A percentile compares a stretch with the other conserved stretches of the same genome.
These are phyloP conservation scores for Mellilla xanthometata DNA, from an alignment of 2,888 invertebrate genomes.

Conservation along the genomic window DNA sequence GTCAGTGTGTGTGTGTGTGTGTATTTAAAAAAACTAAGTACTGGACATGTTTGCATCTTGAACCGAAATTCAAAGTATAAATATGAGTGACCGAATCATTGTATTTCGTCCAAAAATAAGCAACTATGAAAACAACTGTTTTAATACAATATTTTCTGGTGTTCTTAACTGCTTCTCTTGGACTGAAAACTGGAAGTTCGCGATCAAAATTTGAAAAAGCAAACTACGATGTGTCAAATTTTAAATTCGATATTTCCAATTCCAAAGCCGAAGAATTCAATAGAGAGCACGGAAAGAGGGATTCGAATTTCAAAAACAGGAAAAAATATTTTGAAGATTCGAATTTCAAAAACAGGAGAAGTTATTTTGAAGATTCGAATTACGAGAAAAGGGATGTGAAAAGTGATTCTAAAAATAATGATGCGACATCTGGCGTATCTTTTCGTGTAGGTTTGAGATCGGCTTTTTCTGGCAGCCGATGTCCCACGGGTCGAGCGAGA, in stretches of 20 bases:
- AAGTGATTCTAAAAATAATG: background rate
- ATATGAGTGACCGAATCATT: no score
- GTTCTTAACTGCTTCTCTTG: no score
- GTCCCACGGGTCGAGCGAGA: background rate
- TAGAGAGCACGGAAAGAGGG: no score
- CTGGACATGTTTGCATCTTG: no score
- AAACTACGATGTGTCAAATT: background rate
- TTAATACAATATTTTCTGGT: no score
- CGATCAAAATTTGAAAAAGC: background rate
- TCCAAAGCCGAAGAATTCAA: background rate
- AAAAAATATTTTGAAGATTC: background rate
- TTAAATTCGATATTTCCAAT: background rate
- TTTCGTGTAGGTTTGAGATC: background rate
- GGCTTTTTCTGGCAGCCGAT: background rate
- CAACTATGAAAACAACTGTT: no score
- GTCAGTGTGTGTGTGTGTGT: no score
- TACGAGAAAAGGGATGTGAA: background rate
- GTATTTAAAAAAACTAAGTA: no score
- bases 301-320: background rate
- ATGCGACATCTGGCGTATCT: background rate
- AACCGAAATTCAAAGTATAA: no score
- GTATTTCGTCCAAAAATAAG: no score
- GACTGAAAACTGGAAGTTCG: background rate
- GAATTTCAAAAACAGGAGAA: background rate
- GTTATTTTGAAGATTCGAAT: background rate